phyloP scores from a whole-genome alignment of 2,797 vertebrate genomes.

The Bradypus variegatus region DNA sequence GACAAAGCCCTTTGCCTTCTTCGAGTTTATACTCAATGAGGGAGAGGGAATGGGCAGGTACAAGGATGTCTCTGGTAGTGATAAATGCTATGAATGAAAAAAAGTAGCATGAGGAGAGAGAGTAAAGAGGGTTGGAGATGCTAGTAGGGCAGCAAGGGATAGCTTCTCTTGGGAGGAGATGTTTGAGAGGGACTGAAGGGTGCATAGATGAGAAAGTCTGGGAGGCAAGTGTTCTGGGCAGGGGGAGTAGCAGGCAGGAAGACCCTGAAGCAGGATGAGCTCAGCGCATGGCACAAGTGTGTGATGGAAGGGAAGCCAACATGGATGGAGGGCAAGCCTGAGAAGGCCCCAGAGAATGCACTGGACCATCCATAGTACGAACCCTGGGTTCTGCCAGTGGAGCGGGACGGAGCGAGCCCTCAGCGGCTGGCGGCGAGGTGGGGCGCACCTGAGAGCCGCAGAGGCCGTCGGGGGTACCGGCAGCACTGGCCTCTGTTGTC shows the following conservation, averaged over 20 bases:
- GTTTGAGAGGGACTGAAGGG: neutral
- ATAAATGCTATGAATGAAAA: neutral
- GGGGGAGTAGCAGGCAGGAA: neutral
- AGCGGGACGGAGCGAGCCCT: neutral
- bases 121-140: neutral
- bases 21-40: neutral
- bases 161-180: too few species aligned
- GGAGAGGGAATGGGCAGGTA: neutral
- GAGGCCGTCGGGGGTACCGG: neutral
- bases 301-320: neutral
- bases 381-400: accelerated
- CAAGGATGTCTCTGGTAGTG: neutral
- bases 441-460: too few species aligned
- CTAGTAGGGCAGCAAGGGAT: neutral
- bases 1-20: neutral
- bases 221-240: too few species aligned
- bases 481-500: neutral
- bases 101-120: neutral
- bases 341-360: neutral
- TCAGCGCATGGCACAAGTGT: neutral
- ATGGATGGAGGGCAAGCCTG: neutral
- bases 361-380: accelerated
- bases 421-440: too few species aligned
- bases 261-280: neutral
- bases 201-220: neutral